A percentile compares a stretch with the other conserved stretches of the same genome.
Conservation (phyloP, 2,888 invertebrate species). For the Drosophila neotestacea region DNA sequence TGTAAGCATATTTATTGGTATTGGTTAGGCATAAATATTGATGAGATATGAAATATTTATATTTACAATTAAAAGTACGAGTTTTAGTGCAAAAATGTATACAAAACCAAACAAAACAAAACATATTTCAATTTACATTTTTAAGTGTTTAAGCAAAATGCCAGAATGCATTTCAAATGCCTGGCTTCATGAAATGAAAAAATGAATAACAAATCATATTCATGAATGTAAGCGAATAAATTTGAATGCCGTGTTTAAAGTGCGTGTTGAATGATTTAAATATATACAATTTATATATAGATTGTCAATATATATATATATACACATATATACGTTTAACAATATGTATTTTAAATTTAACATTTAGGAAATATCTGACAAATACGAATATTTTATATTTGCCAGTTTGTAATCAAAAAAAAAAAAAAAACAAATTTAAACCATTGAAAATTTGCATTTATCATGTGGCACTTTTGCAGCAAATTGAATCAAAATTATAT, state of each 20-base stretch:
- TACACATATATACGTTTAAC: constrained; percentile 16
- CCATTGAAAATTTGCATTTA: constrained; percentile 50
- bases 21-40: constrained; percentile 62
- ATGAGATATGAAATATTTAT: constrained; percentile 56
- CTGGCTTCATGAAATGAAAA: constrained; percentile 47
- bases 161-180: constrained; percentile 74
- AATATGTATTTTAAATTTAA: constrained; percentile 52
- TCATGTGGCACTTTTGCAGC: constrained; percentile 50
- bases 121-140: constrained; percentile 68
- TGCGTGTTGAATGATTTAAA: constrained; percentile 44
- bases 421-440: constrained; percentile 12
- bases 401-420: constrained; percentile 30
- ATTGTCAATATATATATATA: constrained; percentile 27
- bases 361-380: constrained; percentile 53
- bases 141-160: constrained; percentile 75
- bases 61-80: constrained; percentile 52
- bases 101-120: constrained; percentile 10
- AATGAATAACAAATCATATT: constrained; percentile 58
- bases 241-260: constrained; percentile 36
- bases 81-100: constrained; percentile 37
- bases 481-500: constrained; percentile 69
- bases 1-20: constrained; percentile 31
- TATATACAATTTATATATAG: constrained; percentile 28
- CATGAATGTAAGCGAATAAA: constrained; percentile 49
- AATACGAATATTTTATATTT: constrained; percentile 33